Percentiles rank a stretch among this genome's conserved stretches.
These are phyloP conservation scores for Sebastes reedi DNA, from an alignment of 2,797 vertebrate genomes.

Conservation along the genomic window DNA sequence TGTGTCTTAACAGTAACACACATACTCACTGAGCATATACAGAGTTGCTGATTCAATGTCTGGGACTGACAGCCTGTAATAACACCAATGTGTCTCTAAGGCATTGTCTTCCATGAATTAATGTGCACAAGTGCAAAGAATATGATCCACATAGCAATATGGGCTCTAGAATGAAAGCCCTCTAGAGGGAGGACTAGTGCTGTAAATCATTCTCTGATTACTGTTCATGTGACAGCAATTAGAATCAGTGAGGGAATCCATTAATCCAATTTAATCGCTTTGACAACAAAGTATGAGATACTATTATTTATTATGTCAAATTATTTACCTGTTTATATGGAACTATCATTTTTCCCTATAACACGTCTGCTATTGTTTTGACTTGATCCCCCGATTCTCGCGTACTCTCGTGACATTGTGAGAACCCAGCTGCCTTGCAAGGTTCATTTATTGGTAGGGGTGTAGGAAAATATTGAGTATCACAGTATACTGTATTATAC, in stretches of 20 bases:
- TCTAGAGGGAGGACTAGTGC: neutral
- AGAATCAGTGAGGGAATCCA: constrained; percentile 6
- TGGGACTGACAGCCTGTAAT: neutral
- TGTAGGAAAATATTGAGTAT: neutral
- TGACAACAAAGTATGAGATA: neutral
- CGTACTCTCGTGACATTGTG: too few species aligned
- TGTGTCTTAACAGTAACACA: neutral
- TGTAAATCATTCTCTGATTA: neutral
- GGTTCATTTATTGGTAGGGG: neutral
- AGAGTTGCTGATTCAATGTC: neutral
- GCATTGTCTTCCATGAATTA: neutral
- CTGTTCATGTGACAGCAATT: constrained; percentile 2
- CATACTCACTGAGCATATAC: neutral
- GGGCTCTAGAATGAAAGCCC: neutral
- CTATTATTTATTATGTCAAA: neutral
- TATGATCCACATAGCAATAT: neutral
- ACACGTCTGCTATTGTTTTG: neutral
- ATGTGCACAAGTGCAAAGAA: neutral
- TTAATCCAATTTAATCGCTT: constrained; percentile 14
- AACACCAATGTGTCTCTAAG: neutral
- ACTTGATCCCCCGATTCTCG: too few species aligned
- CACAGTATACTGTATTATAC: neutral
- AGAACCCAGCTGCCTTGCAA: too few species aligned
- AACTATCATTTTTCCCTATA: neutral
- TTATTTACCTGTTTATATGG: neutral